Conservation (phyloP, 2,113 vertebrate species). For the Capreolus pygargus region DNA sequence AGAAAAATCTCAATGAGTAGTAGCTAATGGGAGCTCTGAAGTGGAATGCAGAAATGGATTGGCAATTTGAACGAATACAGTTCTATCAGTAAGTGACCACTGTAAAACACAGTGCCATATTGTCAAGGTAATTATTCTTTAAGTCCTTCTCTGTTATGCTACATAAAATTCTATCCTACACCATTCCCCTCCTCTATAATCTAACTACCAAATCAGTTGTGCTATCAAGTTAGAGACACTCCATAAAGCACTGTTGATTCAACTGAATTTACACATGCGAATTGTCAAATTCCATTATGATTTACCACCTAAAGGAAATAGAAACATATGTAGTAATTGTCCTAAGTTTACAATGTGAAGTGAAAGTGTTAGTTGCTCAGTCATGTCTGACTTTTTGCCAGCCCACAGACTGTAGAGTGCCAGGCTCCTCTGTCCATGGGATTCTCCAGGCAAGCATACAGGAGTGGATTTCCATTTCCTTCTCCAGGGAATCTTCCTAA, state of each 20-base stretch:
- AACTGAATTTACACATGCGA: not conserved
- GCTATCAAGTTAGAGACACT: not conserved
- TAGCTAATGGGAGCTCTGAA: not conserved
- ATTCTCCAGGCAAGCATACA: not conserved
- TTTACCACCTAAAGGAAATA: not conserved
- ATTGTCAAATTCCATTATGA: not conserved
- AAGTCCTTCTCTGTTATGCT: not conserved
- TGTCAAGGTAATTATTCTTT: not conserved
- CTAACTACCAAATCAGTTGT: not conserved
- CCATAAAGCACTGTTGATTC: not conserved
- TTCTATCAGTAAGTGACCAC: not conserved
- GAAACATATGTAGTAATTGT: not conserved
- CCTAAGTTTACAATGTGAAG: not conserved
- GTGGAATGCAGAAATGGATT: not conserved
- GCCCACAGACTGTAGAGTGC: rapidly evolving
- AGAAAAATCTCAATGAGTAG: not conserved
- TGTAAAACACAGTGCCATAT: not conserved
- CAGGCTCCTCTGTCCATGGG: not conserved
- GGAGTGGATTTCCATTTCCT: not conserved
- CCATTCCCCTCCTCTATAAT: not conserved
- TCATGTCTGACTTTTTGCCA: not conserved
- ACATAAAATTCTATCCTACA: not conserved
- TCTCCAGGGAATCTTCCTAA: not conserved
- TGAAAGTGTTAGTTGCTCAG: not conserved
- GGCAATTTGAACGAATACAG: not conserved